phyloP scores from a whole-genome alignment of 2,797 vertebrate genomes.

The Galagoides demidoff region DNA sequence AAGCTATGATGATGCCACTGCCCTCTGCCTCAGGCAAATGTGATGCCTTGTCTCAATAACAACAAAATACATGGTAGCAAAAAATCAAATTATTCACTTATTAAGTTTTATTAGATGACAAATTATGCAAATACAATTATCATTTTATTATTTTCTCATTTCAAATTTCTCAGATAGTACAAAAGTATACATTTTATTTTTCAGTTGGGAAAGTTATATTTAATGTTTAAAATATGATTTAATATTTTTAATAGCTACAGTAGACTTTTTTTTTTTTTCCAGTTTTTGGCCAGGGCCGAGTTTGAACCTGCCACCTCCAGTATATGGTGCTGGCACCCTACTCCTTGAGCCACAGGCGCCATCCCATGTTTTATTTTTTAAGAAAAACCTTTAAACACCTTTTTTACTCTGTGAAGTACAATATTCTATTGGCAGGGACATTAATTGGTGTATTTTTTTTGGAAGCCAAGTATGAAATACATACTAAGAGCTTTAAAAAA shows the following conservation, averaged over 20 bases:
- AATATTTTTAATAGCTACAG: conserved; percentile 10
- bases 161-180: conserved; percentile 18
- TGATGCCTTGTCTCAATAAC: not conserved
- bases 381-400: conserved; percentile 1
- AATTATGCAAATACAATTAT: conserved; percentile 13
- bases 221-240: conserved; percentile 37
- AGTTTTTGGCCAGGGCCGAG: too few species aligned
- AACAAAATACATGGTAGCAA: conserved; percentile 11
- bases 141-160: conserved; percentile 41
- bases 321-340: too few species aligned
- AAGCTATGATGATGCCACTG: not conserved
- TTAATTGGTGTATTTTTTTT: not conserved
- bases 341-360: too few species aligned
- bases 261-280: too few species aligned
- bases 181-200: conserved; percentile 25
- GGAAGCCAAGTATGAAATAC: conserved; percentile 7
- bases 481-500: not conserved
- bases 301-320: too few species aligned
- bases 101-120: conserved; percentile 8
- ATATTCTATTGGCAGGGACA: conserved; percentile 7
- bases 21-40: not conserved
- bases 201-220: conserved; percentile 43
- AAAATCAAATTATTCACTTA: conserved; percentile 32
- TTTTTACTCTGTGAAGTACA: not conserved
- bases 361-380: not conserved